Evolutionary conservation across 2,113 vertebrate genomes (phyloP), one percentile per base, ranked within the genome.

Genomic region (Oncorhynchus clarkii): DNA sequence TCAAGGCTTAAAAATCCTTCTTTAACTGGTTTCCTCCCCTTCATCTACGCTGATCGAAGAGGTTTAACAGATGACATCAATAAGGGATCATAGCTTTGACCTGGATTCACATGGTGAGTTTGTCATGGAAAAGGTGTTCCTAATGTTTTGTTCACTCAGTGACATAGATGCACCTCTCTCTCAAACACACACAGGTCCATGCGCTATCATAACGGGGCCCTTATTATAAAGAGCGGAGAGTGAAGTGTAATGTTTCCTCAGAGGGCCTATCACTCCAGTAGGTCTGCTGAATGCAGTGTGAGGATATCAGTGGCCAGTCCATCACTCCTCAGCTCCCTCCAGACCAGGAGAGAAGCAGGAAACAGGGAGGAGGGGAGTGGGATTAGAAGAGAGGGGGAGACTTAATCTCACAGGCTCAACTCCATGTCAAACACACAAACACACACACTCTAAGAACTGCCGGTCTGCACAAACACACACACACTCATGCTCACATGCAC

Each of bases 401-500:
- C 78, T 86, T 88, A 89, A 88, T 86, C 89, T 85, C 83, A 74
- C 85, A 90, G 87, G 89, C 87, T 88, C 77, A 86, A 91, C 88
- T 89, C 78, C 76, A 79, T 16, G 57, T 82, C 80, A 48, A 29
- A 48, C 73, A 34, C 45, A 57, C 45, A 75, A 26, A 65, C 72
- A 71, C 57, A 22, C 26, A 65, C 29, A 26, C 13, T 51, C 34
- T 20, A 64, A 31, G 31, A 11, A n/a, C 34, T n/a, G 22, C 8
- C 24, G 26, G 3, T 2, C 12, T 59, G 16, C 39, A 62, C 39
- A 48, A 20, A 48, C 65, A 34, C 45, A 34, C 45, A 75, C 18
- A 27, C 73, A 34, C 45, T n/a, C 48, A 75, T 70, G 60, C 71
- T 73, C 73, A 70, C 12, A 11, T 57, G 39, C 70, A 71, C 62